These are phyloP conservation scores for Pseudachorutes palmiensis DNA, from an alignment of 1,140 invertebrate species.

Conservation along the genomic window DNA sequence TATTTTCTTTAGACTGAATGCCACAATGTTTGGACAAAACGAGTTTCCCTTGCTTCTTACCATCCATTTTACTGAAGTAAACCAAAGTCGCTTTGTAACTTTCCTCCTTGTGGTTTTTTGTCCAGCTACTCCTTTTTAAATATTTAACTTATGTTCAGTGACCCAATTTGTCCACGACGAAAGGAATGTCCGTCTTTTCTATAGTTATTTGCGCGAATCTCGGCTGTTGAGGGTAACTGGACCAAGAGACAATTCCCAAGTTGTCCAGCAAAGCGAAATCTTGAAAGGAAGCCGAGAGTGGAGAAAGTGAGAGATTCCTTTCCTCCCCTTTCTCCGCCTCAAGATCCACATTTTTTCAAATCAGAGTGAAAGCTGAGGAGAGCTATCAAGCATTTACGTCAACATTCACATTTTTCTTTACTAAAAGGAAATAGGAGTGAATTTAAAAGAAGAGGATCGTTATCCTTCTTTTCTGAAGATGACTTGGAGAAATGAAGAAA, in stretches of 20 bases:
- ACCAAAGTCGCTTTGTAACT: neutral
- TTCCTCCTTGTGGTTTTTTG: neutral
- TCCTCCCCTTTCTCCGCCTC: too few species aligned
- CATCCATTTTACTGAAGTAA: neutral
- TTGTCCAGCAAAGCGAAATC: neutral
- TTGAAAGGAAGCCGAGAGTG: neutral
- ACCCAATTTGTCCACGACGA: neutral
- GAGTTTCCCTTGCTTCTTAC: too few species aligned
- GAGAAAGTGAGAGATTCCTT: neutral
- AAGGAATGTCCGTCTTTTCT: neutral
- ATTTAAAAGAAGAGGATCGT: conserved; percentile 2
- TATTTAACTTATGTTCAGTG: neutral
- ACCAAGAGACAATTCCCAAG: neutral
- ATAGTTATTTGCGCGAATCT: neutral
- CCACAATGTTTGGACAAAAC: too few species aligned
- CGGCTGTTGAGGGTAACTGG: neutral
- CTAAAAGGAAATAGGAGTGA: neutral
- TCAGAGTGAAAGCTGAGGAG: neutral
- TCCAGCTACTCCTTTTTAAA: neutral
- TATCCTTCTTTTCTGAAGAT: neutral
- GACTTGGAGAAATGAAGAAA: neutral
- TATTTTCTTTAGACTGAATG: too few species aligned
- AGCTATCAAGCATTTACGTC: neutral
- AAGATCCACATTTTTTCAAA: neutral
- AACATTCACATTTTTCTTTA: neutral